A percentile compares a stretch with the other conserved stretches of the same genome.
Conservation (phyloP, 2,888 invertebrate species). For the Lasioglossum figueresi region DNA sequence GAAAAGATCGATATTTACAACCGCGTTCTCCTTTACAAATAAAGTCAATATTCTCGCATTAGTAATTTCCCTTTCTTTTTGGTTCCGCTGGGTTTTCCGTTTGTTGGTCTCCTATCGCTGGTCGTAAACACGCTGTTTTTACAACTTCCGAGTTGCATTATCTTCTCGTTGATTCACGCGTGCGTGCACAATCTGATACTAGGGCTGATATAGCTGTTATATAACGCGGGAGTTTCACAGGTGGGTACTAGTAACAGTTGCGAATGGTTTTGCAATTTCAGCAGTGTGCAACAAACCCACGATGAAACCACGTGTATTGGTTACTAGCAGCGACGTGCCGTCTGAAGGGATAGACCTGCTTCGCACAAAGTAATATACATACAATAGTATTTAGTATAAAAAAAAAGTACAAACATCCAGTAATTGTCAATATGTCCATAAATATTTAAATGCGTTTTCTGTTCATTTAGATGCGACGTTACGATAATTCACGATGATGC, state of each 20-base stretch:
- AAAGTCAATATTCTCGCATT: too few species aligned
- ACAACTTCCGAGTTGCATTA: slow-evolving; percentile 11
- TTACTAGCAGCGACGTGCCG: slow-evolving; percentile 84
- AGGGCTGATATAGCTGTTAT: slow-evolving; percentile 28
- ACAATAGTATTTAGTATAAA: too few species aligned
- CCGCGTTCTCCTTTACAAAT: too few species aligned
- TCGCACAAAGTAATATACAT: slow-evolving; percentile 77
- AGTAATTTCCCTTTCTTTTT: neutral
- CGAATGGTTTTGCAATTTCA: neutral
- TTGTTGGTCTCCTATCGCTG: neutral
- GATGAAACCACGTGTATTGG: slow-evolving; percentile 84
- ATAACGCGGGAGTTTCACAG: slow-evolving; percentile 35
- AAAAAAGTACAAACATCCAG: too few species aligned
- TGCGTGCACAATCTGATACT: slow-evolving; percentile 37
- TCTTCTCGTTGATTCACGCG: slow-evolving; percentile 16
- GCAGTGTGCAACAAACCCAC: slow-evolving; percentile 63
- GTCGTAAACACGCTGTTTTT: neutral
- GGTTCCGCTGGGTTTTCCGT: neutral
- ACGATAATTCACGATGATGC: slow-evolving; percentile 72
- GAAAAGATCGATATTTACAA: too few species aligned
- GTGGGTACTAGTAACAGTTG: neutral
- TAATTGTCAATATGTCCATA: neutral
- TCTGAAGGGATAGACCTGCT: slow-evolving; percentile 83
- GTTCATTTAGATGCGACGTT: slow-evolving; percentile 74
- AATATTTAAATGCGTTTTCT: neutral